Percentiles rank a stretch among this genome's conserved stretches.
Conservation (phyloP, 2,113 vertebrate genomes). For the Stegostoma tigrinum region DNA sequence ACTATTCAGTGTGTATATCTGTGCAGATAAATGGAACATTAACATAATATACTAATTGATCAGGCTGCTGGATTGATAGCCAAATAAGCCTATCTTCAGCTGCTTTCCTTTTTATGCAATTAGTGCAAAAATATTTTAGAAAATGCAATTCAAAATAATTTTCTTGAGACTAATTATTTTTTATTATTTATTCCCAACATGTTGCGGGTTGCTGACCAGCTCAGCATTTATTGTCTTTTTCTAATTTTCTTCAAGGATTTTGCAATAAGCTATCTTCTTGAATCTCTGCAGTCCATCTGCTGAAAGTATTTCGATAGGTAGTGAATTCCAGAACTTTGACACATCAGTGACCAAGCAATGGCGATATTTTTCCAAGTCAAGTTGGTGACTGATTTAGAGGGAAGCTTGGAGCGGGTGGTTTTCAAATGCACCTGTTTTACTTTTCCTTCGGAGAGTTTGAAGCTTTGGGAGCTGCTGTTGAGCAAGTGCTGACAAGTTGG, state of each 20-base stretch:
- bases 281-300: neutral
- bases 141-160: neutral
- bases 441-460: neutral
- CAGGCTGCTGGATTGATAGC: neutral
- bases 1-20: neutral
- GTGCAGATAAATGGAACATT: neutral
- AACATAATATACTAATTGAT: neutral
- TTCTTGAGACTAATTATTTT: neutral
- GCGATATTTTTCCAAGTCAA: neutral
- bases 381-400: neutral
- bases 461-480: neutral
- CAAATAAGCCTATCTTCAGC: neutral
- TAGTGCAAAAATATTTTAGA: neutral
- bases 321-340: neutral
- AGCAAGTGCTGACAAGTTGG: neutral
- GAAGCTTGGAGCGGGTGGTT: neutral
- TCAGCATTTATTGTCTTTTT: too few species aligned
- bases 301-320: neutral
- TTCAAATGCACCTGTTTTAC: neutral
- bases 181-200: neutral
- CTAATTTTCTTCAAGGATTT: neutral
- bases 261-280: neutral
- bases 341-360: neutral
- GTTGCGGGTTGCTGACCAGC: neutral
- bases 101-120: neutral